A percentile compares a stretch with the other conserved stretches of the same genome.
Evolutionary conservation across 1,140 invertebrate species (phyloP).

Genomic region (Sipha flava): DNA sequence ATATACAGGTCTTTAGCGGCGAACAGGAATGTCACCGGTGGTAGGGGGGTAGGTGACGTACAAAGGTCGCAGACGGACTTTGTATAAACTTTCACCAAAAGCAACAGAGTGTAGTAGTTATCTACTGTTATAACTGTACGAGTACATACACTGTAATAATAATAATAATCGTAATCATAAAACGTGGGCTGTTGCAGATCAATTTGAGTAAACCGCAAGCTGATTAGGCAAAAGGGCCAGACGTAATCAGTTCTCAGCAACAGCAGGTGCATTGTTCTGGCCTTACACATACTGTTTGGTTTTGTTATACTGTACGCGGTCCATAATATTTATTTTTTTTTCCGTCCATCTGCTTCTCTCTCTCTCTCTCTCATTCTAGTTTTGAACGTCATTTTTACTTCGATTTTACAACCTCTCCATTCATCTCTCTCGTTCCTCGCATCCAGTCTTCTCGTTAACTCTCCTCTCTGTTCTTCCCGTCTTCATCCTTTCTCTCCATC

Average conservation of each 20-base stretch:
- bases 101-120: background rate
- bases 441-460: no score
- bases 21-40: no score
- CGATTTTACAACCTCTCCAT: no score
- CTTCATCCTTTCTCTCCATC: no score
- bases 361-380: background rate
- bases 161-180: background rate
- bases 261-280: conserved; percentile 13
- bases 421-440: no score
- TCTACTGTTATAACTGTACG: no score
- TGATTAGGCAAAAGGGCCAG: background rate
- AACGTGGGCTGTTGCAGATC: background rate
- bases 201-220: conserved; percentile 6
- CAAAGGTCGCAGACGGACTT: background rate
- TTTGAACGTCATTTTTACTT: background rate
- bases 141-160: no score
- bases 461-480: no score
- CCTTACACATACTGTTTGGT: background rate
- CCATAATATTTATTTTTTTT: background rate
- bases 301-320: background rate
- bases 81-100: background rate
- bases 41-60: no score
- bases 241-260: background rate
- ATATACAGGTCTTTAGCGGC: no score
- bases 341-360: background rate